Conservation (phyloP, 2,888 invertebrate species). For the Sarcophaga variegata region DNA sequence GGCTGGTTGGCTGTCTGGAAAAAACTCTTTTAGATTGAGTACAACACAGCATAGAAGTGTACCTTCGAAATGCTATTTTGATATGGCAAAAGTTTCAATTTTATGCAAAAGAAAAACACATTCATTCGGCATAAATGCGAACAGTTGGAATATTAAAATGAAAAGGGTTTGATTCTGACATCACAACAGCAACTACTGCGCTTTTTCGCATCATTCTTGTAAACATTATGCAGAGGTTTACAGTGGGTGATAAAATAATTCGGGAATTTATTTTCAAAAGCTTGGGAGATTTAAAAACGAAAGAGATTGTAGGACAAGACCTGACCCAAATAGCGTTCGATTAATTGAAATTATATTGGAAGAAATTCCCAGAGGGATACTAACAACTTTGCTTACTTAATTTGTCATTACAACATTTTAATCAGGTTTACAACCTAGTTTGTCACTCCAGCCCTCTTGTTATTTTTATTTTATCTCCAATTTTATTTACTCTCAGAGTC, state of each 20-base stretch:
- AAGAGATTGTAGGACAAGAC: too few species aligned
- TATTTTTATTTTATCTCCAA: too few species aligned
- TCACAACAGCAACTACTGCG: background rate
- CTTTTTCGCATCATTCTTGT: background rate
- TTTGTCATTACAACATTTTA: too few species aligned
- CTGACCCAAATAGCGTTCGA: accelerated
- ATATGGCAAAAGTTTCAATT: conserved; percentile 52
- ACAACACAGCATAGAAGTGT: background rate
- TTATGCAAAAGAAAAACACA: conserved; percentile 7
- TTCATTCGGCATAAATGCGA: background rate
- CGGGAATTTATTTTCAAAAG: too few species aligned
- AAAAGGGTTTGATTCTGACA: conserved; percentile 9
- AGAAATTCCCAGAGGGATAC: too few species aligned
- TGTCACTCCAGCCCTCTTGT: too few species aligned
- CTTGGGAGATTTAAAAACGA: too few species aligned
- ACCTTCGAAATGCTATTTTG: background rate
- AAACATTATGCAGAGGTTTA: background rate
- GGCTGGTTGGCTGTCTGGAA: background rate
- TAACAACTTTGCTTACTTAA: too few species aligned
- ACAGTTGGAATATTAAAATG: background rate
- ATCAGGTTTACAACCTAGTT: too few species aligned
- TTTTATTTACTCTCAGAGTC: too few species aligned
- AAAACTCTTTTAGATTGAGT: background rate
- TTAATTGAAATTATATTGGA: too few species aligned
- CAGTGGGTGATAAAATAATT: background rate